phyloP scores from a whole-genome alignment of 1,140 invertebrate species.

The Papilio polytes region DNA sequence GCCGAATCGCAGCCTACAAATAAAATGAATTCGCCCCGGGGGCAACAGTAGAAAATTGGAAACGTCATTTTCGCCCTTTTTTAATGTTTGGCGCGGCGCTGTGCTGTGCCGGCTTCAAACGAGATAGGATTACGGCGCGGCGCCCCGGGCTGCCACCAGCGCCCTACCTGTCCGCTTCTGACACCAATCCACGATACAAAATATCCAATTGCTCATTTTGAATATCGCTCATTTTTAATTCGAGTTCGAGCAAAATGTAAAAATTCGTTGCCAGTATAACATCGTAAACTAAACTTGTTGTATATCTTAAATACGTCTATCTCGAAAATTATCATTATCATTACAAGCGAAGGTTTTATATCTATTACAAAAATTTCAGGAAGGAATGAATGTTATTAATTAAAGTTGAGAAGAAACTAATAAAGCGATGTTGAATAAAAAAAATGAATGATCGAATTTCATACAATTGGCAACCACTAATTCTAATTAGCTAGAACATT shows the following conservation, averaged over 20 bases:
- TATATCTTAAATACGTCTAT: neutral
- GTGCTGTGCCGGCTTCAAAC: constrained; percentile 48
- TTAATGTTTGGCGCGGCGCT: constrained; percentile 75
- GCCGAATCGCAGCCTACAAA: constrained; percentile 72
- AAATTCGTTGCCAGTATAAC: neutral
- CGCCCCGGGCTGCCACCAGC: constrained; percentile 54
- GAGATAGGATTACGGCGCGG: constrained; percentile 69
- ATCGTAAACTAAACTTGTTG: neutral
- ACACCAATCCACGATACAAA: constrained; percentile 63
- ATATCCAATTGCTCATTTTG: constrained; percentile 70
- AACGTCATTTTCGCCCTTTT: constrained; percentile 80
- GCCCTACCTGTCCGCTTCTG: constrained; percentile 63
- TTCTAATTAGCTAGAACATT: no score
- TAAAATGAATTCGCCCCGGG: constrained; percentile 76
- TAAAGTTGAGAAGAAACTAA: no score
- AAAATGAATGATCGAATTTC: no score
- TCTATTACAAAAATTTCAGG: no score
- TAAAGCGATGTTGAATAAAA: no score
- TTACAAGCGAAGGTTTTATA: no score
- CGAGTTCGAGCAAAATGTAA: neutral
- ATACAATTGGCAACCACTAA: no score
- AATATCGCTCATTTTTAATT: constrained; percentile 49
- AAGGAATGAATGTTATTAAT: no score
- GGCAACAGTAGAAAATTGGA: constrained; percentile 82
- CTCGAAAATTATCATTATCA: no score